Base-by-base conservation (phyloP, 2,113 vertebrate genomes). In the Pachypanchax playfairii region DNA sequence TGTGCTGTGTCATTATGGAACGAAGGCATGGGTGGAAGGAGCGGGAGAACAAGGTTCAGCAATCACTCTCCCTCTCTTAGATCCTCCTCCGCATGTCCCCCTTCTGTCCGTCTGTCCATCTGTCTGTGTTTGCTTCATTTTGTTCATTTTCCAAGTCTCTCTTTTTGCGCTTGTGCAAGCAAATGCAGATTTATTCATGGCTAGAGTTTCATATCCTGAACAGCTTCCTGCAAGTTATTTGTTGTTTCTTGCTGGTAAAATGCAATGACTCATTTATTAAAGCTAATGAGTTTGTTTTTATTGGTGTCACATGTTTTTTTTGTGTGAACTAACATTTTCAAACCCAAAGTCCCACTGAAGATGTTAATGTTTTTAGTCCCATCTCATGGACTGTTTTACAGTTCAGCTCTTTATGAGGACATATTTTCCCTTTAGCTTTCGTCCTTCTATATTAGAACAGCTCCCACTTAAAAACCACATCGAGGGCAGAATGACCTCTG, bases 1-100 rank as follows among this genome's bases (percentile, higher is more conserved):
- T 60, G 65, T 85, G 84, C 82, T 85, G 85, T 88, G 85, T 85
- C 85, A 84, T 87, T 87, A 90, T 67, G 53, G 73, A 75, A 75
- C 47, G 53, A 35, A 78, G 70, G 69, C 80, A 85, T 83, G 80
- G 77, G 73, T 80, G 83, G 79, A 86, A 88, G 66, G 81, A 88
- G 83, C 82, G 77, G 79, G 80, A 79, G 77, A 76, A 85, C 74
- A 65, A 85, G 69, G 69, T 80, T 80, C 69, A 75, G 58, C 60
- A 75, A 15, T 59, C 61, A 63, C 61, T 61, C 50, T 70, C 55
- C 74, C 48, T 69, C 36, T 66, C 24, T 73, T 48, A 75, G 54
- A 80, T 69, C 86, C 76, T 83, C 83, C 80, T 77, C 75, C 74
- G 49, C 85, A 78, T 75, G 66, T 65, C 71, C 65, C n/a, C 68